A percentile compares a stretch with the other conserved stretches of the same genome.
phyloP scores from a whole-genome alignment of 1,140 invertebrate genomes.

The Drosophila nigromelanica region DNA sequence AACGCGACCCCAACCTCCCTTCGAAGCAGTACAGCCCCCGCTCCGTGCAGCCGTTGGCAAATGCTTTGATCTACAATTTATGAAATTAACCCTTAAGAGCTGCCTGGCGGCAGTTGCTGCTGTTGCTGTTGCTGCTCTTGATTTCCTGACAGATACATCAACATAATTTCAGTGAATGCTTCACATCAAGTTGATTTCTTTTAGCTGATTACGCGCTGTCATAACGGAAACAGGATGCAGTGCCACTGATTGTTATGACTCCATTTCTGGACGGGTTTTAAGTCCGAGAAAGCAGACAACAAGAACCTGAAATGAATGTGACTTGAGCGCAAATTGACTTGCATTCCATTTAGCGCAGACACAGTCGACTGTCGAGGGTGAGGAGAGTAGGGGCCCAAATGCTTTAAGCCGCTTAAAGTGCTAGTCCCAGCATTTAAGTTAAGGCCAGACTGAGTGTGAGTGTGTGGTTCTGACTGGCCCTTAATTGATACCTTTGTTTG shows the following conservation, averaged over 20 bases:
- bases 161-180: conserved; percentile 45
- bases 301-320: conserved; percentile 14
- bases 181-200: conserved; percentile 69
- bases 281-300: too few species aligned
- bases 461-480: conserved; percentile 34
- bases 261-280: not conserved
- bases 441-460: conserved; percentile 4
- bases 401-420: conserved; percentile 36
- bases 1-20: conserved; percentile 5
- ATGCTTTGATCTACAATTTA: conserved; percentile 81
- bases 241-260: conserved; percentile 63
- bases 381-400: not conserved
- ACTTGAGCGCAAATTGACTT: conserved; percentile 34
- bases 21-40: not conserved
- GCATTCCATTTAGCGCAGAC: conserved; percentile 16
- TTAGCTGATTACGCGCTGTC: conserved; percentile 69
- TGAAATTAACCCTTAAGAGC: conserved; percentile 82
- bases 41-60: conserved; percentile 29
- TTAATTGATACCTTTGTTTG: conserved; percentile 79
- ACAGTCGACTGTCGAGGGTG: not conserved
- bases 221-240: conserved; percentile 64
- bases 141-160: conserved; percentile 51
- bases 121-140: not conserved
- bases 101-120: conserved; percentile 15
- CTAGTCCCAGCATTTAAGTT: not conserved